Evolutionary conservation across 1,140 invertebrate species (phyloP).

Genomic region (Chlorops oryzae): DNA sequence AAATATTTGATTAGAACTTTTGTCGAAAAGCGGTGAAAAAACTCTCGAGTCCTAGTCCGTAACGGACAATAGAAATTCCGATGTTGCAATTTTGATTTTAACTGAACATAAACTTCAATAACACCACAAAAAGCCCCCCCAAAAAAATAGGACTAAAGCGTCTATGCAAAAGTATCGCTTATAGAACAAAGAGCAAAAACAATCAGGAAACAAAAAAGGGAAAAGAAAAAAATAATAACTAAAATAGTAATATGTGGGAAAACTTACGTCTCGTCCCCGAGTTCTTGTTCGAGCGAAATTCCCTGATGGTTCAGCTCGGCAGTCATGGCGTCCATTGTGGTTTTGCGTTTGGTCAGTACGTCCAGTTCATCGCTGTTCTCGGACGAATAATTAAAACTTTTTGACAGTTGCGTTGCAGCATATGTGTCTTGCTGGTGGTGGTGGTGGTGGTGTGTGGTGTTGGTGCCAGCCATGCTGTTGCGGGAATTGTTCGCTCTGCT

Average conservation of each 20-base stretch:
- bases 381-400: conserved; percentile 27
- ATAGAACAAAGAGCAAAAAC: neutral
- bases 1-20: too few relatives aligned
- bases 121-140: too few relatives aligned
- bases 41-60: too few relatives aligned
- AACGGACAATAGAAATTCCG: too few relatives aligned
- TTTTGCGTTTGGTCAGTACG: conserved; percentile 7
- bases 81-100: too few relatives aligned
- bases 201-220: neutral
- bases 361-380: conserved; percentile 16
- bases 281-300: conserved; percentile 18
- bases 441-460: conserved; percentile 10
- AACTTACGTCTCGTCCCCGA: conserved; percentile 33
- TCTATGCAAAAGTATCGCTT: neutral
- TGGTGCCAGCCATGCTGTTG: conserved; percentile 8
- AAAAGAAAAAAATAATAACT: neutral
- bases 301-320: conserved; percentile 12
- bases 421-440: conserved; percentile 15
- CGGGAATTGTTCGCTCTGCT: neutral
- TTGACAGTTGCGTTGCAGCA: conserved; percentile 2
- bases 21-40: too few relatives aligned
- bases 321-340: conserved; percentile 10
- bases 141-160: too few relatives aligned
- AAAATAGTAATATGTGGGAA: neutral
- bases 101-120: too few relatives aligned